phyloP scores from a whole-genome alignment of 2,113 vertebrate genomes.

The Prinia subflava region DNA sequence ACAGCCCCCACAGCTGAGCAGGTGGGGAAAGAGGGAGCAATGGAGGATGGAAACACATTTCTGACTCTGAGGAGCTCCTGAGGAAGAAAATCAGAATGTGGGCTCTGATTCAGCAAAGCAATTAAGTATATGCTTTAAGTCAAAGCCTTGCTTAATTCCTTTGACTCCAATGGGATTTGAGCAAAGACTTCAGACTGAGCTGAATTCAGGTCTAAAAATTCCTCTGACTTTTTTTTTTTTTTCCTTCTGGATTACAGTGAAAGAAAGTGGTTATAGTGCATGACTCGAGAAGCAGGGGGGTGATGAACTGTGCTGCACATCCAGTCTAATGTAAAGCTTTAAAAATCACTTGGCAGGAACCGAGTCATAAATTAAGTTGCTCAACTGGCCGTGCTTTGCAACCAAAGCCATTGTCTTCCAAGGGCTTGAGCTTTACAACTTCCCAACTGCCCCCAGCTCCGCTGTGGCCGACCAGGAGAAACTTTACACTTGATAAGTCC shows the following conservation, averaged over 20 bases:
- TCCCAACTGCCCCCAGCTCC: not conserved
- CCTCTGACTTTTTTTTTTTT: not conserved
- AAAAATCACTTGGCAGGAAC: slow-evolving; percentile 47
- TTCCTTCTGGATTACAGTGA: not conserved
- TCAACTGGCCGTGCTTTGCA: not conserved
- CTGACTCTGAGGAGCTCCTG: not conserved
- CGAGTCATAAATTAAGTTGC: not conserved
- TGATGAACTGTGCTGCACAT: not conserved
- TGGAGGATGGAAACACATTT: not conserved
- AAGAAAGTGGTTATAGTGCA: not conserved
- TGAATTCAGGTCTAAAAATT: slow-evolving; percentile 54
- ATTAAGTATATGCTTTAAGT: slow-evolving; percentile 41
- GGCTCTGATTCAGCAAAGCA: slow-evolving; percentile 53
- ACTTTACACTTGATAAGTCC: not conserved
- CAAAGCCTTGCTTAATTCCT: slow-evolving; percentile 51
- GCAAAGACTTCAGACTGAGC: not conserved
- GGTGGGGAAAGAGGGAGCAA: not conserved
- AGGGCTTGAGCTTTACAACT: not conserved
- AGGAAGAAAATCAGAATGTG: slow-evolving; percentile 8
- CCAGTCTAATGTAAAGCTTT: not conserved
- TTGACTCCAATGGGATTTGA: slow-evolving; percentile 57
- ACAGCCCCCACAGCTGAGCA: not conserved
- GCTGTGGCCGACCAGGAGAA: not conserved
- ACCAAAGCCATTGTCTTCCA: slow-evolving; percentile 6
- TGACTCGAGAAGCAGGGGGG: not conserved